Evolutionary conservation across 2,113 vertebrate genomes (phyloP), one percentile per base, ranked within the genome.

Genomic region (Sitta europaea): DNA sequence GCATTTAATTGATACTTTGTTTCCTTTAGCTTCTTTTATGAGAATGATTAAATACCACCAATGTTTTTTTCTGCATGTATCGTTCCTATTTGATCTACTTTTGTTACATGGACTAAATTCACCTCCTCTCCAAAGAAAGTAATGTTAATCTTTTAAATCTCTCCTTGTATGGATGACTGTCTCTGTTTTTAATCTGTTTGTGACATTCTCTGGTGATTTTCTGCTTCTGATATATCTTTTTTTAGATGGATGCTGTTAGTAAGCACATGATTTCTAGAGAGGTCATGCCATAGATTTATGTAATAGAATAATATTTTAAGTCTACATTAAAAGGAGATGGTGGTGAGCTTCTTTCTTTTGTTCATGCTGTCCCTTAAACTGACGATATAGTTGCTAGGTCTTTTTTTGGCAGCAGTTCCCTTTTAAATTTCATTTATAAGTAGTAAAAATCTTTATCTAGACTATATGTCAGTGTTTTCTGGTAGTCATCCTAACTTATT

Each of bases 71-170:
- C 29, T 90, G 42, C 19, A 2, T 36, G 3, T 79, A 4, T 48
- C 1, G 0, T 77, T 93, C 50, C 45, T 77, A 40, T 51, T 88
- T 83, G 53, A 47, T 76, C 35, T 70, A 10, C 36, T 84, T 88
- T 85, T 80, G 36, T 81, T 89, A 23, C 16, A 13, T 51, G 70
- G 62, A 68, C 36, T 83, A 65, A 88, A 87, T 86, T 95, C 47
- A 86, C 29, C 51, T 93, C 82, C 48, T 86, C 53, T 86, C 48
- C 76, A 80, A 88, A 77, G 27, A 76, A 86, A 94, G 55, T 86
- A 43, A 72, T 57, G 31, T 92, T 96, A 91, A 96, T 96, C 92
- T 97, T 92, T 67, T 84, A 83, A 95, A 94, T 95, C 94, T 91
- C 53, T 95, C 76, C 88, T 86, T 82, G 57, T 80, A 67, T 90